phyloP scores from a whole-genome alignment of 2,797 vertebrate species.

The Aldrovandia affinis region DNA sequence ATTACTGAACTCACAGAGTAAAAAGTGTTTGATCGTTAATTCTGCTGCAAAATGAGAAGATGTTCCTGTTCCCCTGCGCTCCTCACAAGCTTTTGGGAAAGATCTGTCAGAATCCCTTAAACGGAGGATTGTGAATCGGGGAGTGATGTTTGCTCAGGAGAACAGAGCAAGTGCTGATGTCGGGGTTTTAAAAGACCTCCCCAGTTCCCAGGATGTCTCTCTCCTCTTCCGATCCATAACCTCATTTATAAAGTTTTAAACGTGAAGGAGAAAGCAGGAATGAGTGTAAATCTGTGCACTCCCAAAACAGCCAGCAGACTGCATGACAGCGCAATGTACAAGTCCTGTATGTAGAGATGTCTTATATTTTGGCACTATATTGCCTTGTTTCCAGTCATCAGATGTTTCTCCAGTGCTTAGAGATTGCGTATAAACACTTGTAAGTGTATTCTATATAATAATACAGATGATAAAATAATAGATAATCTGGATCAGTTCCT shows the following conservation, averaged over 20 bases:
- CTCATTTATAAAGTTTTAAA: not conserved
- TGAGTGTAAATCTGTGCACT: not conserved
- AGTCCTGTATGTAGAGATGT: too few species aligned
- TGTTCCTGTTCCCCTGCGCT: not conserved
- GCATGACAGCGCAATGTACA: too few species aligned
- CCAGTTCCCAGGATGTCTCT: not conserved
- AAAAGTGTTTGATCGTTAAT: conserved; percentile 3
- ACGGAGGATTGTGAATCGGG: not conserved
- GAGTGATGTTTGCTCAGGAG: not conserved
- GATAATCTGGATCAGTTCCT: too few species aligned
- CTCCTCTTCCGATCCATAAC: not conserved
- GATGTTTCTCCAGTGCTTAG: too few species aligned
- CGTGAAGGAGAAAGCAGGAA: not conserved
- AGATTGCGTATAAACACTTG: too few species aligned
- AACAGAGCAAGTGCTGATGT: not conserved
- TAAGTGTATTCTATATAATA: too few species aligned
- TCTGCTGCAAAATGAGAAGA: not conserved
- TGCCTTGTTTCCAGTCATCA: too few species aligned
- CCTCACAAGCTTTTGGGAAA: not conserved
- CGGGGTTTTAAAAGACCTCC: not conserved
- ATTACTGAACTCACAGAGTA: not conserved
- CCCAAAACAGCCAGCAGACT: not conserved
- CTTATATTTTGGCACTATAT: too few species aligned
- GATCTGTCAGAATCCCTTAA: not conserved
- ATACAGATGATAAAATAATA: too few species aligned